phyloP scores from a whole-genome alignment of 92 coral and sea anemone species.

The Montipora capitata region DNA sequence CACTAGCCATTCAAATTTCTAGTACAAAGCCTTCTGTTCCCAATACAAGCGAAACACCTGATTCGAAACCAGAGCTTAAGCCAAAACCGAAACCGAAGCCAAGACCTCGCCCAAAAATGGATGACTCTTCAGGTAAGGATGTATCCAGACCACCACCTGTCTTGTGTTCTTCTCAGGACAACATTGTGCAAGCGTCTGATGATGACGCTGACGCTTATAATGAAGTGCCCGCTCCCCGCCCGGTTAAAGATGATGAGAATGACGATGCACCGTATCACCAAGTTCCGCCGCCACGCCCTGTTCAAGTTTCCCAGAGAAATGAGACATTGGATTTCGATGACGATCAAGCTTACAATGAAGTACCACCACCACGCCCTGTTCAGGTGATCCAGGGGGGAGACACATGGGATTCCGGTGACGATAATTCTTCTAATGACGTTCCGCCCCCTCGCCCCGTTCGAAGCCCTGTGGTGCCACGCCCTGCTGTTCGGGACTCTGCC shows the following conservation, averaged over 20 bases:
- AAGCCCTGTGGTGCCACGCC: neutral
- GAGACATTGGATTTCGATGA: neutral
- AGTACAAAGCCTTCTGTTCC: constrained; percentile 12
- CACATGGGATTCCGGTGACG: neutral
- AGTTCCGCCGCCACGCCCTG: constrained; percentile 42
- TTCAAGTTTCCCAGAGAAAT: neutral
- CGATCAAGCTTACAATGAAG: neutral
- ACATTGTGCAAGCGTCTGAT: neutral
- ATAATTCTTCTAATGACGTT: neutral
- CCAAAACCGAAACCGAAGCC: constrained; percentile 89
- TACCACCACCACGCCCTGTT: constrained; percentile 23
- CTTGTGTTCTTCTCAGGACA: neutral
- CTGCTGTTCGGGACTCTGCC: constrained; percentile 1
- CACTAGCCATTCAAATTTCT: constrained; percentile 11
- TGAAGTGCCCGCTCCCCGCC: constrained; percentile 12
- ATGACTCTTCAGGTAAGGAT: neutral
- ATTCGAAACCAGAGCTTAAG: constrained; percentile 58
- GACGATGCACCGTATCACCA: neutral
- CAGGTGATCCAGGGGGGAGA: neutral
- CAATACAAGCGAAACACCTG: constrained; percentile 26
- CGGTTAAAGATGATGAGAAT: neutral
- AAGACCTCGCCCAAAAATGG: constrained; percentile 43
- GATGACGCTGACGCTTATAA: neutral
- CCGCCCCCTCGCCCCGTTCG: neutral
- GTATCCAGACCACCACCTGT: neutral